phyloP scores from a whole-genome alignment of 1,140 invertebrate genomes.

The Pectinophora gossypiella region DNA sequence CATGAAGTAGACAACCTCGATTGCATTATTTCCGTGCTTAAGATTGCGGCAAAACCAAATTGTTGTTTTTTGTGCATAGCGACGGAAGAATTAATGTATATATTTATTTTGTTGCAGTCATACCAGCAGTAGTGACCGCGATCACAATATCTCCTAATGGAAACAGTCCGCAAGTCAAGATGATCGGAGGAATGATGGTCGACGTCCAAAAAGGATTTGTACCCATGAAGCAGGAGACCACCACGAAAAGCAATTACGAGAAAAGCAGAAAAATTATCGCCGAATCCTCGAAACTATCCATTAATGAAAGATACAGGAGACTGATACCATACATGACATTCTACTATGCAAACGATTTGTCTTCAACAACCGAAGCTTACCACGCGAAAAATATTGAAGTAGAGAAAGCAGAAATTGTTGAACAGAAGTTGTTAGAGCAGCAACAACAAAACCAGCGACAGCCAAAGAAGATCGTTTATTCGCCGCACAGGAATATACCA shows the following conservation, averaged over 20 bases:
- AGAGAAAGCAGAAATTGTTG: slow-evolving; percentile 59
- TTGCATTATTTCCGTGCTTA: neutral
- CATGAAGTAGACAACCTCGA: neutral
- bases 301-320: slow-evolving; percentile 82
- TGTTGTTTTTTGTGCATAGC: too few species aligned
- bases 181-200: slow-evolving; percentile 50
- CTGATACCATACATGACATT: slow-evolving; percentile 89
- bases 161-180: slow-evolving; percentile 69
- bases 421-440: slow-evolving; percentile 35
- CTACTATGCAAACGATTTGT: slow-evolving; percentile 80
- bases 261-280: slow-evolving; percentile 25
- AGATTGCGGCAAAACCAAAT: too few species aligned
- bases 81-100: neutral
- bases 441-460: slow-evolving; percentile 36
- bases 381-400: slow-evolving; percentile 50
- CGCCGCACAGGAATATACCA: slow-evolving; percentile 54
- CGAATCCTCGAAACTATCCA: slow-evolving; percentile 51
- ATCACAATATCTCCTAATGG: slow-evolving; percentile 70
- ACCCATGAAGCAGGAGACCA: slow-evolving; percentile 25
- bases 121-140: slow-evolving; percentile 42
- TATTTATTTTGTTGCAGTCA: slow-evolving; percentile 55
- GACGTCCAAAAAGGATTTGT: slow-evolving; percentile 42
- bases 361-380: slow-evolving; percentile 40
- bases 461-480: slow-evolving; percentile 46
- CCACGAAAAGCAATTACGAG: slow-evolving; percentile 21